Evolutionary conservation across 2,888 invertebrate species (phyloP).

Genomic region (Kryphioiulus occultus): DNA sequence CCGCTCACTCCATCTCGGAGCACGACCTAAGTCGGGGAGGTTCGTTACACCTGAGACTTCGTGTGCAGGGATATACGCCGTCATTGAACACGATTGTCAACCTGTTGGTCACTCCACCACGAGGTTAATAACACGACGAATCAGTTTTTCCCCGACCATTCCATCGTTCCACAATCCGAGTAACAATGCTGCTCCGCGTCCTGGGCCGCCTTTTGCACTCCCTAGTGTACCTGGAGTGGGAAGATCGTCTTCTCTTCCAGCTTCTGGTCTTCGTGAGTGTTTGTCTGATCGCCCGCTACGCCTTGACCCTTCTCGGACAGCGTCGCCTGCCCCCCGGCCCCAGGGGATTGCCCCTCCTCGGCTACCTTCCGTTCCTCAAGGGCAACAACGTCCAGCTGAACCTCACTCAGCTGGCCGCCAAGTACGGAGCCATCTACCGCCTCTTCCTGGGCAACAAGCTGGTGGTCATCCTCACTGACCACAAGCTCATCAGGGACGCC

Average conservation of each 20-base stretch:
- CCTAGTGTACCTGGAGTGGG: neutral
- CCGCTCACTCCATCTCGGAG: neutral
- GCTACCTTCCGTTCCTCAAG: constrained; percentile 82
- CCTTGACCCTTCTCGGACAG: neutral
- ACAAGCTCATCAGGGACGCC: constrained; percentile 82
- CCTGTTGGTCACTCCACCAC: neutral
- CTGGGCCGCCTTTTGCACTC: neutral
- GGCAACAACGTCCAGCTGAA: constrained; percentile 77
- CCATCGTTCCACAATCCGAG: neutral
- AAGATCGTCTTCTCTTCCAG: neutral
- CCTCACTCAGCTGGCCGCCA: constrained; percentile 77
- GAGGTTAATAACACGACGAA: neutral
- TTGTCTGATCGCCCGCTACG: neutral
- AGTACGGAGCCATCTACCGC: constrained; percentile 83
- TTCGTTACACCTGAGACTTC: neutral
- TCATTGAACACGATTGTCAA: neutral
- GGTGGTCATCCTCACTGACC: constrained; percentile 85
- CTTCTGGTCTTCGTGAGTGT: constrained; percentile 39
- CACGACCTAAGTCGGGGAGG: neutral
- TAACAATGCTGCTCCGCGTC: neutral
- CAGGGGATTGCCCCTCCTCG: constrained; percentile 84
- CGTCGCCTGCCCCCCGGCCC: constrained; percentile 80
- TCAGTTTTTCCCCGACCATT: neutral
- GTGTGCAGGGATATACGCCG: neutral
- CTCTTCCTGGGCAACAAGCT: constrained; percentile 81